Conservation (phyloP, 2,113 vertebrate species). For the Isurus oxyrinchus region DNA sequence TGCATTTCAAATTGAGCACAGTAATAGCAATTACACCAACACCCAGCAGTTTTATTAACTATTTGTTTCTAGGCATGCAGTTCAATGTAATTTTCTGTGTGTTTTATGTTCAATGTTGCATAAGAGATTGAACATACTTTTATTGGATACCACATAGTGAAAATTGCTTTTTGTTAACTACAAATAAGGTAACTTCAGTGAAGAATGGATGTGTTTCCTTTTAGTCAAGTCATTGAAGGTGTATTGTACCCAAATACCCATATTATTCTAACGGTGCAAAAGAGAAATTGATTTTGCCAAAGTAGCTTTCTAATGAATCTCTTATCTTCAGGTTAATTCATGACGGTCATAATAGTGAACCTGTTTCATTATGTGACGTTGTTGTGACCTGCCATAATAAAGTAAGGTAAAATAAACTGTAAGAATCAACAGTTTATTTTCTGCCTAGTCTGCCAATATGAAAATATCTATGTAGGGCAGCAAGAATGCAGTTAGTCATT, state of each 20-base stretch:
- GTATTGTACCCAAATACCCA: neutral
- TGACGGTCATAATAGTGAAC: neutral
- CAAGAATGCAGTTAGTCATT: neutral
- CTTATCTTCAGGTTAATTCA: neutral
- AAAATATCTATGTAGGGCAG: neutral
- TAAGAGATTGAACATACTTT: too few species aligned
- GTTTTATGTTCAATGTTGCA: neutral
- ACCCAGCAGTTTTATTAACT: neutral
- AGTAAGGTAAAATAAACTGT: neutral
- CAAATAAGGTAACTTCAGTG: neutral
- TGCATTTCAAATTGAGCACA: constrained; percentile 4
- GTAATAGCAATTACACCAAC: neutral
- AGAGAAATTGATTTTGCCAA: neutral
- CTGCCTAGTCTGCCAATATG: neutral
- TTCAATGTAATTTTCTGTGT: neutral
- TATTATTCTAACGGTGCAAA: neutral
- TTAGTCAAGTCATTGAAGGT: neutral
- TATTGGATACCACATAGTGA: neutral
- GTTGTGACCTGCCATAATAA: neutral
- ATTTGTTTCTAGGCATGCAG: neutral
- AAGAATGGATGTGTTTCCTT: neutral
- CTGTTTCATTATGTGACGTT: neutral
- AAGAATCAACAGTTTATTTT: neutral
- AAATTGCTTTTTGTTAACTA: neutral
- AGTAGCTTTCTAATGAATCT: neutral